These are phyloP conservation scores for Pocillopora verrucosa DNA, from an alignment of 64 coral and sea anemone species.

Conservation along the genomic window DNA sequence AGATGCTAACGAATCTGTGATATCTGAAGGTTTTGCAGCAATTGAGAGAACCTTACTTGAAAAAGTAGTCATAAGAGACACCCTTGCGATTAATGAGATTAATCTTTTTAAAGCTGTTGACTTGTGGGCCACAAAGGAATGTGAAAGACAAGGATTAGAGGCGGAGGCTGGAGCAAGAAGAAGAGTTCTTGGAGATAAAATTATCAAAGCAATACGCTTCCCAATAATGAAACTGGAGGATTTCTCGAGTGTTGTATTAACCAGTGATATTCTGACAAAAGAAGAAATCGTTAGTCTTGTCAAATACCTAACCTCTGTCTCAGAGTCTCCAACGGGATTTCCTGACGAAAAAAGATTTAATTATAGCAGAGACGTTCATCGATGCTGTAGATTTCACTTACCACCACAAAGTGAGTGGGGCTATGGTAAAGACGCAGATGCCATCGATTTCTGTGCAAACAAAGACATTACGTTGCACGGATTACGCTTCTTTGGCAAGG, in stretches of 20 bases:
- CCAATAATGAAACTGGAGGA: not conserved
- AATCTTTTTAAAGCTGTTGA: not conserved
- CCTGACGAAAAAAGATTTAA: not conserved
- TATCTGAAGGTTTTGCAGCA: not conserved
- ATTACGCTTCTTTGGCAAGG: not conserved
- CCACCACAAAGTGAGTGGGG: not conserved
- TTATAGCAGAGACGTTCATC: not conserved
- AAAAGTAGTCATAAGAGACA: not conserved
- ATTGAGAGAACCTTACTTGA: slow-evolving; percentile 9
- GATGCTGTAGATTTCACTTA: not conserved
- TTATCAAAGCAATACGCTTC: not conserved
- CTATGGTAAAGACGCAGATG: not conserved
- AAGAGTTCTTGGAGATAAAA: not conserved
- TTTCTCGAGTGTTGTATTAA: not conserved
- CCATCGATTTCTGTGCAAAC: not conserved
- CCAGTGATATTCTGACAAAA: not conserved
- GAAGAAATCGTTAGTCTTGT: not conserved
- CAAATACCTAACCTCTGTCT: not conserved
- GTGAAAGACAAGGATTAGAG: not conserved
- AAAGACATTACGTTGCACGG: not conserved
- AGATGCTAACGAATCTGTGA: not conserved
- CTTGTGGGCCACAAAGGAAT: not conserved
- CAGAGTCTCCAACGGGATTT: not conserved
- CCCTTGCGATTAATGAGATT: not conserved
- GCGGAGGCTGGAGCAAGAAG: not conserved